Conservation (phyloP, 1,140 invertebrate genomes). For the Drosophila takahashii region DNA sequence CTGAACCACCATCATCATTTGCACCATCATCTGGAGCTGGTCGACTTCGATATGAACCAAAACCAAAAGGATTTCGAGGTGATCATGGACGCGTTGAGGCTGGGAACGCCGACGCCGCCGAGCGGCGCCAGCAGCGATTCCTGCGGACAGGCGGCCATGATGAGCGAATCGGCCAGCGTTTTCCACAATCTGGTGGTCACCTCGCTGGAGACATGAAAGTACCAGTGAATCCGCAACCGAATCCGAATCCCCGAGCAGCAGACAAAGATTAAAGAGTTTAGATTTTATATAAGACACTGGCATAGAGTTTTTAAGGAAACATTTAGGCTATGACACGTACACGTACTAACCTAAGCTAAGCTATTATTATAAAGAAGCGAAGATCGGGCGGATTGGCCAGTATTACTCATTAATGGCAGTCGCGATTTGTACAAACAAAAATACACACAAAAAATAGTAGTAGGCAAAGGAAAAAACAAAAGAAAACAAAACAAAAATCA, state of each 20-base stretch:
- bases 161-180: constrained; percentile 88
- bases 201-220: constrained; percentile 88
- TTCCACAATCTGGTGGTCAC: constrained; percentile 89
- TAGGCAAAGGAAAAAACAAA: constrained; percentile 24
- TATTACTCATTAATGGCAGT: constrained; percentile 49
- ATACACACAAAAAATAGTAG: constrained; percentile 18
- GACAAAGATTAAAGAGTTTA: constrained; percentile 38
- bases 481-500: constrained; percentile 67
- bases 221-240: too few relatives aligned
- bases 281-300: constrained; percentile 14
- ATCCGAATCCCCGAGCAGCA: background rate
- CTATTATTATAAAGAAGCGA: constrained; percentile 1
- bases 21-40: constrained; percentile 74
- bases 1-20: constrained; percentile 25
- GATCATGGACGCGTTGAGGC: constrained; percentile 84
- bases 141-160: constrained; percentile 89
- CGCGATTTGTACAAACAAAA: constrained; percentile 28
- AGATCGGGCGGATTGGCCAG: constrained; percentile 30
- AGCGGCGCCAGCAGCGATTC: constrained; percentile 84
- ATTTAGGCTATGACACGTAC: constrained; percentile 28
- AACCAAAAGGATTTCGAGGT: constrained; percentile 85
- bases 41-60: constrained; percentile 84
- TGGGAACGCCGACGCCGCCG: constrained; percentile 83
- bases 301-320: constrained; percentile 12
- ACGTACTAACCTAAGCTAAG: constrained; percentile 10